Conservation (phyloP, 2,797 vertebrate genomes). For the Sebastes jordani region DNA sequence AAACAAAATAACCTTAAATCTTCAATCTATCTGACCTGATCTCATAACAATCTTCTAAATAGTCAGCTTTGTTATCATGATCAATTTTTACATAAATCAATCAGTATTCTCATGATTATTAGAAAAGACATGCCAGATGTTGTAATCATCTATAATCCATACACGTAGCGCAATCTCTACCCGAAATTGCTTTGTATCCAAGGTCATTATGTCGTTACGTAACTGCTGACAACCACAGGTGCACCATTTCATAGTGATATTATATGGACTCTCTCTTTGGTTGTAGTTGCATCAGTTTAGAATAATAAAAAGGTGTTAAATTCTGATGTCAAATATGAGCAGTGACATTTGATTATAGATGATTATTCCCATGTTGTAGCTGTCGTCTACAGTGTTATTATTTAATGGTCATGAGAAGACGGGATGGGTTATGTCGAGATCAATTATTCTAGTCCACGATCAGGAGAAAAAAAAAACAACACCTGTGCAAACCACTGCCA, state of each 20-base stretch:
- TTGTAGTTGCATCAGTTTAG: not conserved
- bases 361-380: not conserved
- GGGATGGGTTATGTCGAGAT: not conserved
- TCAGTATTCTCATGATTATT: not conserved
- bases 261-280: not conserved
- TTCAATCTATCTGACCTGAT: not conserved
- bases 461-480: constrained; percentile 3
- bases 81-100: not conserved
- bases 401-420: not conserved
- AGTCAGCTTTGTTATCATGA: not conserved
- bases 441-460: not conserved
- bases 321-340: not conserved
- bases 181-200: not conserved
- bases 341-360: not conserved
- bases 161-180: not conserved
- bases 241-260: not conserved
- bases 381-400: not conserved
- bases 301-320: not conserved
- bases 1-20: not conserved
- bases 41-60: not conserved
- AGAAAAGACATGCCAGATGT: not conserved
- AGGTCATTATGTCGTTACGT: not conserved
- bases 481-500: not conserved
- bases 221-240: not conserved
- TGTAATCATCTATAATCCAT: not conserved